Percentiles rank a stretch among this genome's conserved stretches.
phyloP scores from a whole-genome alignment of 2,888 invertebrate species.

The Stenichneumon culpator region DNA sequence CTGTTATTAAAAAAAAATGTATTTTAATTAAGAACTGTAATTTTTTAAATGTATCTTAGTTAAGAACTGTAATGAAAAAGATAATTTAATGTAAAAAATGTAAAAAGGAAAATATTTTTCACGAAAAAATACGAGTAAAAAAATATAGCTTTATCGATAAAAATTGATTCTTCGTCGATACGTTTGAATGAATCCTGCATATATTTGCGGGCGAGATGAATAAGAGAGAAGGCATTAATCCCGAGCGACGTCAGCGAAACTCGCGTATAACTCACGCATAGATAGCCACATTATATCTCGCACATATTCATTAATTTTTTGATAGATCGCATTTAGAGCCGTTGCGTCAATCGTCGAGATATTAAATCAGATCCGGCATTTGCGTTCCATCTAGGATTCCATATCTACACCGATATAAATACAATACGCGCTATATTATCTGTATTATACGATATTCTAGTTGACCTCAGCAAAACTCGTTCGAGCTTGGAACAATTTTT shows the following conservation, averaged over 20 bases:
- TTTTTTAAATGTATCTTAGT: too few relatives aligned
- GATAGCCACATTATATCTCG: neutral
- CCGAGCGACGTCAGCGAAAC: neutral
- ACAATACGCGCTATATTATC: too few relatives aligned
- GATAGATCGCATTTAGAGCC: slow-evolving; percentile 20
- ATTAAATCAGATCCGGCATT: too few relatives aligned
- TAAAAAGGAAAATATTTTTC: too few relatives aligned
- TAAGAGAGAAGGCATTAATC: neutral
- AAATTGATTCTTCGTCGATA: neutral
- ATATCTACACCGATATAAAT: too few relatives aligned
- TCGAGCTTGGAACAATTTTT: too few relatives aligned
- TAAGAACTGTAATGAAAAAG: neutral
- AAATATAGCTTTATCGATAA: neutral
- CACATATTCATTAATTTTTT: slow-evolving; percentile 26
- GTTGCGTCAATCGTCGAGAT: neutral
- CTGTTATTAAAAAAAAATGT: too few relatives aligned
- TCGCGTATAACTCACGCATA: slow-evolving; percentile 3
- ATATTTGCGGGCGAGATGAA: neutral
- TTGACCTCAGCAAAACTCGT: too few relatives aligned
- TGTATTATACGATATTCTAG: too few relatives aligned
- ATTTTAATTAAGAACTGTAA: too few relatives aligned
- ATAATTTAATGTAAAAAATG: neutral
- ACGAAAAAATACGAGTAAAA: neutral
- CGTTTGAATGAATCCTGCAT: slow-evolving; percentile 2
- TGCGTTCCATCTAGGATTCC: too few relatives aligned